A percentile compares a stretch with the other conserved stretches of the same genome.
phyloP scores from a whole-genome alignment of 2,113 vertebrate genomes.

The Pipa parva region DNA sequence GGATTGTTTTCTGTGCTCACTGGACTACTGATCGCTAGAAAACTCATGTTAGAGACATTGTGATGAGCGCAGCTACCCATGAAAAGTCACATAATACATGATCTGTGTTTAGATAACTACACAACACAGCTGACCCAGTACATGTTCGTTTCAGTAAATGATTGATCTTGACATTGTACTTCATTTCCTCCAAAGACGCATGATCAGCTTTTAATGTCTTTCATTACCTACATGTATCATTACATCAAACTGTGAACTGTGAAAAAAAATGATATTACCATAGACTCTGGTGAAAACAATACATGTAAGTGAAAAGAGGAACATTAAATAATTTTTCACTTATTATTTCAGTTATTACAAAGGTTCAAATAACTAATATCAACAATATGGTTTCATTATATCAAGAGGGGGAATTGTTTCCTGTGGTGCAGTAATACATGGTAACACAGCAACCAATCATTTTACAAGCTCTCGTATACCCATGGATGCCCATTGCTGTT shows the following conservation, averaged over 20 bases:
- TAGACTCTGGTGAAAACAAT: neutral
- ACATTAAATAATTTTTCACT: too few species aligned
- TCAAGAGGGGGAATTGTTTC: too few species aligned
- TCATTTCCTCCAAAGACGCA: neutral
- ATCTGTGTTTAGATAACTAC: neutral
- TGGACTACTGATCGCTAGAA: neutral
- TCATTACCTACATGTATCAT: neutral
- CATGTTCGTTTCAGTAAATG: neutral
- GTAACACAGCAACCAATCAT: too few species aligned
- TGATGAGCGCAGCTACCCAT: neutral
- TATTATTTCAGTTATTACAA: too few species aligned
- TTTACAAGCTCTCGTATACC: too few species aligned
- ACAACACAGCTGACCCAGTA: neutral
- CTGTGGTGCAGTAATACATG: too few species aligned
- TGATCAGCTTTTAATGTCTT: neutral
- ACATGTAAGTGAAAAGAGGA: too few species aligned
- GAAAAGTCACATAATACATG: slow-evolving; percentile 1
- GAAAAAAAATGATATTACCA: neutral
- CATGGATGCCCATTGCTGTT: too few species aligned
- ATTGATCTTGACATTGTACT: neutral
- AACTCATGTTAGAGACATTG: neutral
- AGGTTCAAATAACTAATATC: too few species aligned
- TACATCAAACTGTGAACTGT: too few species aligned
- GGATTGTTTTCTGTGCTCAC: neutral
- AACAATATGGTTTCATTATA: too few species aligned